These are phyloP conservation scores for Clarias macrocephalus DNA, from an alignment of 2,113 vertebrate species.

Conservation along the genomic window DNA sequence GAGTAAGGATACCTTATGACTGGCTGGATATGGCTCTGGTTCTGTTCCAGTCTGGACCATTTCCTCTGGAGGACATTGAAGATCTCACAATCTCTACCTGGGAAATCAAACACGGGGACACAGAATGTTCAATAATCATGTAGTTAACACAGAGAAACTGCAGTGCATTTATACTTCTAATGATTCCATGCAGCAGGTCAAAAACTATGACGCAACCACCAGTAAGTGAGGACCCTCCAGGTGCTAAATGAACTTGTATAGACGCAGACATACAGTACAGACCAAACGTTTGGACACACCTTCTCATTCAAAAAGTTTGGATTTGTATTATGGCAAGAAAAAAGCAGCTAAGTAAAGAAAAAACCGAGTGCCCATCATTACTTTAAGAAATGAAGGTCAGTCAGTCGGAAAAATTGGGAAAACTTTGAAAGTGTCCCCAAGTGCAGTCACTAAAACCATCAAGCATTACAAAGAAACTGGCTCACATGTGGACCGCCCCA, in stretches of 20 bases:
- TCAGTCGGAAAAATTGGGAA: too few species aligned
- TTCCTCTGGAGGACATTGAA: constrained; percentile 45
- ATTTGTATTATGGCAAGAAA: too few species aligned
- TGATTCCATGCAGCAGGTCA: background rate
- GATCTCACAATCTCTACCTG: constrained; percentile 44
- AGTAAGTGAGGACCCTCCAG: background rate
- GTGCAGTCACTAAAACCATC: too few species aligned
- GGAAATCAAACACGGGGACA: constrained; percentile 21
- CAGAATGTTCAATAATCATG: constrained; percentile 11
- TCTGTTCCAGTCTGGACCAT: constrained; percentile 51
- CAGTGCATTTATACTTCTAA: background rate
- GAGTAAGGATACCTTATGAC: constrained; percentile 40
- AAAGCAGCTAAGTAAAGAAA: too few species aligned
- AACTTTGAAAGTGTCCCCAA: too few species aligned
- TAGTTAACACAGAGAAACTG: background rate
- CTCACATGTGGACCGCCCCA: too few species aligned
- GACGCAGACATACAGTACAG: background rate
- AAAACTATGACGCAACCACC: background rate
- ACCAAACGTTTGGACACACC: too few species aligned
- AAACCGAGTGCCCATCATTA: too few species aligned
- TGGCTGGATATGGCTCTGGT: constrained; percentile 20
- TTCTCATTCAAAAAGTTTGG: too few species aligned
- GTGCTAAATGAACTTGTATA: background rate
- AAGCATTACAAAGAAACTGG: too few species aligned
- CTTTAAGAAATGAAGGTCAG: too few species aligned